Evolutionary conservation across 2,888 invertebrate species (phyloP), one percentile per base, ranked within the genome.

Genomic region (Agrilus cyanescens): DNA sequence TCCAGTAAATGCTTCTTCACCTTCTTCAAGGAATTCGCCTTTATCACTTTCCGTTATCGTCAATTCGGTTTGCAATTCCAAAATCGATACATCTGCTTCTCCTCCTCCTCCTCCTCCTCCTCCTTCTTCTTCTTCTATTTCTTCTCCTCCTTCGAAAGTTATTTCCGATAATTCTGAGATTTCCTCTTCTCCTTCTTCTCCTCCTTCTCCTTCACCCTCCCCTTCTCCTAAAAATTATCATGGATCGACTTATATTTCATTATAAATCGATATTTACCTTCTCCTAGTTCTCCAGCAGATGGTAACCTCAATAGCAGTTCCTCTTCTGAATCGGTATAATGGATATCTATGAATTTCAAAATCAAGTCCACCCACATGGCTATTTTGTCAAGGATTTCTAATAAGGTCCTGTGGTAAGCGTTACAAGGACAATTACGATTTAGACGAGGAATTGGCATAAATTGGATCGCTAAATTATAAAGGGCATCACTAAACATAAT

Each of bases 361-460:
- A 60, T 43, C 1, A 56, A 53, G 41, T 63, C 62, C 38, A 62
- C 52, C 62, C 63, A 63, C 5, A 60, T 51, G 1, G 61, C 55
- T 10, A 60, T 14, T 49, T 63, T 61, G 44, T 62, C 61, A 13
- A 53, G 47, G 12, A 57, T 53, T 47, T 60, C 59, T 15, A 59
- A 51, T 4, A 53, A 38, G 4, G 52, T 46, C 25, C 33, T 43
- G 5, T 41, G 38, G 20, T 46, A 52, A 3, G 39, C 18, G 18
- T 51, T 48, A 4, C 25, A 25, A 25, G 25, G 25, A 25, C 25
- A 25, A 36, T 49, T 52, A 32, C 52, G 57, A 12, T 54, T 57
- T 18, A 53, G 54, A 13, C 57, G 46, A 20, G 50, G 51, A 2
- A 54, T 56, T 43, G 53, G 50, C 41, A 50, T 49, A 42, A 45